These are phyloP conservation scores for Polietes domitor DNA, from an alignment of 2,888 invertebrate genomes.

Conservation along the genomic window DNA sequence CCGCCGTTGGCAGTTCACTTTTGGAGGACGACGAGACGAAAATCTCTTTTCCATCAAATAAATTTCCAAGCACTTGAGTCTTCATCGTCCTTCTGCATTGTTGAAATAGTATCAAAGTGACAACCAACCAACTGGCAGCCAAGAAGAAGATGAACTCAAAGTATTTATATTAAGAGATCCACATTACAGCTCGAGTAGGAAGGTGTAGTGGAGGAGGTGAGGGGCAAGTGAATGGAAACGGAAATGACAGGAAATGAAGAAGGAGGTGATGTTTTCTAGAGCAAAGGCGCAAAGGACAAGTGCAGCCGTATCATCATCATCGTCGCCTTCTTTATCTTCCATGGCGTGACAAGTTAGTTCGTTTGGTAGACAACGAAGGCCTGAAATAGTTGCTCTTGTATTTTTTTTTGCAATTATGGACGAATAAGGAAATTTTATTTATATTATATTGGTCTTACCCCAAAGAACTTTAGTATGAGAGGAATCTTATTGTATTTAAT, in stretches of 20 bases:
- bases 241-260: constrained; percentile 24
- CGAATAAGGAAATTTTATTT: neutral
- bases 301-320: neutral
- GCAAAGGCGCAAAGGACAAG: neutral
- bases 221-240: neutral
- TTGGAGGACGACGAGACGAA: constrained; percentile 11
- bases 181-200: neutral
- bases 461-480: too few species aligned
- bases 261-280: neutral
- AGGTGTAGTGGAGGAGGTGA: neutral
- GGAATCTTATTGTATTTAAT: too few species aligned
- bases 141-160: constrained; percentile 12
- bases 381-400: neutral
- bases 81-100: constrained; percentile 63
- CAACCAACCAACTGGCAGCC: constrained; percentile 19
- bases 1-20: constrained; percentile 48
- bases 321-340: neutral
- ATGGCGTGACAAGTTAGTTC: neutral
- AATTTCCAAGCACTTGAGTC: constrained; percentile 65
- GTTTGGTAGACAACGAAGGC: neutral
- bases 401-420: neutral
- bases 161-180: constrained; percentile 1
- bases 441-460: too few species aligned
- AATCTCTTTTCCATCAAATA: constrained; percentile 56
- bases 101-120: constrained; percentile 51